These are phyloP conservation scores for Andrena hattorfiana DNA, from an alignment of 2,888 invertebrate species.

Conservation along the genomic window DNA sequence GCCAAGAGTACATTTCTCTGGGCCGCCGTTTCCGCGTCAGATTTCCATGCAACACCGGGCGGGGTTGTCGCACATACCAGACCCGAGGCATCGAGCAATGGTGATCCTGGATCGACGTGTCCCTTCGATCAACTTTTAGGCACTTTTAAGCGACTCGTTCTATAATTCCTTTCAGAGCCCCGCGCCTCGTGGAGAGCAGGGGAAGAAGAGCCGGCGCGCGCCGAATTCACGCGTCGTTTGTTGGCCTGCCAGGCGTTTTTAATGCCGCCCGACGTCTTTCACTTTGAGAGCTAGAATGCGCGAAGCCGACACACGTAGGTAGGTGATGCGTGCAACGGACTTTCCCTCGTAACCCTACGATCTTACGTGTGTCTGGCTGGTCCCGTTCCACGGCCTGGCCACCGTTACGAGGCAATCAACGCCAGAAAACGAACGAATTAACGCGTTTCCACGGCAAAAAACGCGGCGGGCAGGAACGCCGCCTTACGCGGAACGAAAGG, in stretches of 20 bases:
- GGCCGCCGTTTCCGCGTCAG: conserved; percentile 17
- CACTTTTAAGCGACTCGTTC: too few species aligned
- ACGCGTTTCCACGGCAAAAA: not conserved
- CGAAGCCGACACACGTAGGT: conserved; percentile 78
- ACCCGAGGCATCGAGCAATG: not conserved
- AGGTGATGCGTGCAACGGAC: conserved; percentile 77
- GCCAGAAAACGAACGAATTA: conserved; percentile 46
- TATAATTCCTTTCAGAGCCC: not conserved
- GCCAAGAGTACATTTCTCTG: conserved; percentile 32
- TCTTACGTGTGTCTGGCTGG: conserved; percentile 57
- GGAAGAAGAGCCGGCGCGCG: not conserved
- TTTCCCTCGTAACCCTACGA: conserved; percentile 81
- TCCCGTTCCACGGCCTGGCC: conserved; percentile 54
- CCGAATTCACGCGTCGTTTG: conserved; percentile 33
- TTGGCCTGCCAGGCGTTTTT: conserved; percentile 57
- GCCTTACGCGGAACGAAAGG: conserved; percentile 6
- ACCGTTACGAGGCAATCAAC: conserved; percentile 42
- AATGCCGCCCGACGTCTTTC: conserved; percentile 75
- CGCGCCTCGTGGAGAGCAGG: not conserved
- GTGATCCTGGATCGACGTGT: not conserved
- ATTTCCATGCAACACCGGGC: not conserved
- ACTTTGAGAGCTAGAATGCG: conserved; percentile 81
- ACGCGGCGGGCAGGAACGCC: not conserved
- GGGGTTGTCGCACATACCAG: not conserved
- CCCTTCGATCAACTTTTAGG: not conserved